Evolutionary conservation across 53 echinoderm and acorn worm genomes (phyloP), one percentile per base, ranked within the genome.

Genomic region (Actinopyga echinites): DNA sequence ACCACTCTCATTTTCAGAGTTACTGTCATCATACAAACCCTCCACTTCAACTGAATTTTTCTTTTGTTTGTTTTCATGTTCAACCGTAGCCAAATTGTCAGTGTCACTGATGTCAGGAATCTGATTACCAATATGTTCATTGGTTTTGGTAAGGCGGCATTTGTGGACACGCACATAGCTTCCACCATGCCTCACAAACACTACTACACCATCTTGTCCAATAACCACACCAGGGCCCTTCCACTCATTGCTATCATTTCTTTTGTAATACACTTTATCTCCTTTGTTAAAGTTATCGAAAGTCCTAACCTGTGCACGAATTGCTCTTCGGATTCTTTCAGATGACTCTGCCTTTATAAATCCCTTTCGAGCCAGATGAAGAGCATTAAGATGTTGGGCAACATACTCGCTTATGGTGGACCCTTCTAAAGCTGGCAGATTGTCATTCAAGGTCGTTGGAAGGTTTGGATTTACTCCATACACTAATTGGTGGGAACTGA

Each of bases 141-240:
- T 54, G 19, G 55, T 54, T 54, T 54, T 54, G 19, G 11, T 54
- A 19, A 54, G 55, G 19, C 55, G 55, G 55, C 55, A 54, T 54
- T 19, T 54, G 55, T 54, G 55, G 19, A 54, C 55, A 19, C 55
- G 55, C 10, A 54, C 55, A 54, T 54, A 54, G 19, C 55, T 54
- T 54, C 55, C 55, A 12, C 55, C 55, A 54, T 54, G 55, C 19
- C 55, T 54, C 55, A 54, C 55, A 19, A 54, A 54, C 19, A 54
- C 55, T 12, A 54, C 55, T 19, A 54, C 55, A 54, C 55, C 55
- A 54, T 54, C 55, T 54, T 54, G 55, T 10, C 55, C 55, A 19
- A 54, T 54, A 19, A 54, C 55, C 56, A 65, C 67, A n/a, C 69
- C 84, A 15, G 84, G 84, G 24, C 84, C 84, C 9, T 30, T 15